Evolutionary conservation across 2,113 vertebrate genomes (phyloP).

Genomic region (Dipodomys spectabilis): DNA sequence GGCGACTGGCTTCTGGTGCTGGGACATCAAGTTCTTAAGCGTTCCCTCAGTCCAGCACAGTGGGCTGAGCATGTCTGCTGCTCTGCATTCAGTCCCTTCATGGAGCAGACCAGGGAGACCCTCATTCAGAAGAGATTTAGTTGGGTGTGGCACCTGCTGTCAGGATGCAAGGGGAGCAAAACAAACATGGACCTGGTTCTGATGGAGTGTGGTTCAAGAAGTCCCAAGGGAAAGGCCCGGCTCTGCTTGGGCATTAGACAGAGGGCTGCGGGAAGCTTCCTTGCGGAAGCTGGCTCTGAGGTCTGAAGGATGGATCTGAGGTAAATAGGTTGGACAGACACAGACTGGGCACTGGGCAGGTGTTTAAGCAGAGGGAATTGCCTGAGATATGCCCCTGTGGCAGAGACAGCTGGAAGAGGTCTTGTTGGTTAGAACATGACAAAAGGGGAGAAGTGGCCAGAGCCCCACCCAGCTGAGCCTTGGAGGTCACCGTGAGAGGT

Average conservation of each 20-base stretch:
- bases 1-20: slow-evolving; percentile 18
- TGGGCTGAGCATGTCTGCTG: not conserved
- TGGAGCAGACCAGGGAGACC: not conserved
- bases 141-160: slow-evolving; percentile 2
- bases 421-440: not conserved
- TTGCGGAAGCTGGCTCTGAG: not conserved
- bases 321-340: not conserved
- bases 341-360: not conserved
- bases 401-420: not conserved
- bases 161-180: not conserved
- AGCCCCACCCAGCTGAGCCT: too few species aligned
- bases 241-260: not conserved
- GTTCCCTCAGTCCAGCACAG: not conserved
- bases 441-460: not conserved
- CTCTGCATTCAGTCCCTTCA: not conserved
- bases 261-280: not conserved
- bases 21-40: not conserved
- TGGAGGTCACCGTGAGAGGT: not conserved
- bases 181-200: not conserved
- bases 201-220: not conserved
- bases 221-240: not conserved
- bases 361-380: not conserved
- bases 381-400: not conserved
- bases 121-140: not conserved
- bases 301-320: not conserved